Evolutionary conservation across 2,888 invertebrate species (phyloP).

Genomic region (Harpalus rubripes): DNA sequence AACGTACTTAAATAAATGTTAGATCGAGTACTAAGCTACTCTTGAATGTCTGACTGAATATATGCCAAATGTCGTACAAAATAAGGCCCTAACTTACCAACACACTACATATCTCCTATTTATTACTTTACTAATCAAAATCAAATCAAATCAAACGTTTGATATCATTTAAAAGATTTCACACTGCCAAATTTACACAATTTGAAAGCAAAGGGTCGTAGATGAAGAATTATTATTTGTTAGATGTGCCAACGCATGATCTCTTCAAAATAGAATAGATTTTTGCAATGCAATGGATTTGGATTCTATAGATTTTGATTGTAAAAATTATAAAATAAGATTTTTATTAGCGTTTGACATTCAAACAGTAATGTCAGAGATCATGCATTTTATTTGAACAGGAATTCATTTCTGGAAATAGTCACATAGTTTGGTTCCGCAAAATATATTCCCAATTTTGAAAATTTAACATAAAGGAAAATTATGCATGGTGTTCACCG

Average conservation of each 20-base stretch:
- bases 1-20: not conserved
- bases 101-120: not conserved
- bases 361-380: not conserved
- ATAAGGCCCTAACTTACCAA: not conserved
- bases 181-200: constrained; percentile 2
- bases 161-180: not conserved
- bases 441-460: not conserved
- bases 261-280: constrained; percentile 3
- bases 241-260: constrained; percentile 1
- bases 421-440: not conserved
- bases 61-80: constrained; percentile 2
- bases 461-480: not conserved
- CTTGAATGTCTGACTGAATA: not conserved
- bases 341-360: not conserved
- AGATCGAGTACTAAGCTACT: not conserved
- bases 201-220: not conserved
- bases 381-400: not conserved
- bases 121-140: constrained; percentile 4
- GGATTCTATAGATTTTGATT: not conserved
- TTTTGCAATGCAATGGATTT: constrained; percentile 6
- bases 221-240: not conserved
- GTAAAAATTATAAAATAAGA: not conserved
- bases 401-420: constrained; percentile 1
- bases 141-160: not conserved
- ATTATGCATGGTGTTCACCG: too few species aligned